These are phyloP conservation scores for Tachina grossa DNA, from an alignment of 2,888 invertebrate species.

Conservation along the genomic window DNA sequence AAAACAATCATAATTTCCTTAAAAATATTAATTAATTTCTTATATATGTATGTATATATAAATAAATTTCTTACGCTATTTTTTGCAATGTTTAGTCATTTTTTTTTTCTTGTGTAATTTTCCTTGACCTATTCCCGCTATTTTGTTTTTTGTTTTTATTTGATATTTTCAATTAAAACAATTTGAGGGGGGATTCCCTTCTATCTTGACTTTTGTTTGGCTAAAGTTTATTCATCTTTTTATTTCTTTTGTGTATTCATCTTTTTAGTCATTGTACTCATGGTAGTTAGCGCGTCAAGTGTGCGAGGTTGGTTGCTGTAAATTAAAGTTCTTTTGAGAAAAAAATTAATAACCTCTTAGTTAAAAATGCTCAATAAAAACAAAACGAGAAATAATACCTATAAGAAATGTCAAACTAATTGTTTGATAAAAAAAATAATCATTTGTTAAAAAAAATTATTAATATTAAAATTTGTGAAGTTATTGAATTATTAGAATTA, in stretches of 20 bases:
- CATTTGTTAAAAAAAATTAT: too few species aligned
- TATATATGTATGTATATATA: neutral
- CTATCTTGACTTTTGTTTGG: constrained; percentile 33
- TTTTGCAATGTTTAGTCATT: constrained; percentile 12
- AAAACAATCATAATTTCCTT: neutral
- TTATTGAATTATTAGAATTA: too few species aligned
- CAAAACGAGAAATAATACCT: too few species aligned
- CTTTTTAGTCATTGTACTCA: neutral
- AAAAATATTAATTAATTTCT: neutral
- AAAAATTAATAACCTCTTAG: neutral
- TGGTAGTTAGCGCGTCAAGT: neutral
- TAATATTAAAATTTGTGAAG: too few species aligned
- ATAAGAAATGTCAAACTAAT: too few species aligned
- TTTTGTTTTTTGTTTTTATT: constrained; percentile 7
- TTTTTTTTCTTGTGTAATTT: constrained; percentile 36
- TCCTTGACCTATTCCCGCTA: constrained; percentile 43
- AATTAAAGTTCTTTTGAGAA: neutral
- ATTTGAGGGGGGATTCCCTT: constrained; percentile 43
- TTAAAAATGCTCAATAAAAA: neutral
- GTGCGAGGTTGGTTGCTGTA: neutral
- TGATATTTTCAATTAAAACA: neutral
- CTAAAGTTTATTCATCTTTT: constrained; percentile 58
- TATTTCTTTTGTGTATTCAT: neutral
- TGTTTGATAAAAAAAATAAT: too few species aligned
- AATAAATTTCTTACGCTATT: neutral